phyloP scores from a whole-genome alignment of 2,888 invertebrate species.

The Drosophila nr. fundita region DNA sequence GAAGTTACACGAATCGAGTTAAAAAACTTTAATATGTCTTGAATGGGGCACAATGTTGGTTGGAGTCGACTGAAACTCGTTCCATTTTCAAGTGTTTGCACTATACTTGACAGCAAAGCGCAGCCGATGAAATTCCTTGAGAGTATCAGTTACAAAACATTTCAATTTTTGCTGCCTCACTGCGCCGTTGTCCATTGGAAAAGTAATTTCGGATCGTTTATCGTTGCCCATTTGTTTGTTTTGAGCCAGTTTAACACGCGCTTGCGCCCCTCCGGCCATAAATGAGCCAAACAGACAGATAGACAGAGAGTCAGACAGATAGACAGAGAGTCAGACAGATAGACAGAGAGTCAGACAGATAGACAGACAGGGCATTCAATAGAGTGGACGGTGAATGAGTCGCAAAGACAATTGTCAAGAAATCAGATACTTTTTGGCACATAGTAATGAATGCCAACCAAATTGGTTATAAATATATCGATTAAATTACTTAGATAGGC shows the following conservation, averaged over 20 bases:
- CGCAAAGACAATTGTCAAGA: constrained; percentile 47
- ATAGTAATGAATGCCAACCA: constrained; percentile 53
- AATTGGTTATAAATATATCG: constrained; percentile 62
- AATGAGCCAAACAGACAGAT: constrained; percentile 30
- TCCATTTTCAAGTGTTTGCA: constrained; percentile 69
- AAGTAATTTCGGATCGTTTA: constrained; percentile 71
- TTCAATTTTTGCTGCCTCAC: constrained; percentile 75
- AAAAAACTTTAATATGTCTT: constrained; percentile 43
- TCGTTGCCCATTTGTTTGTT: constrained; percentile 74
- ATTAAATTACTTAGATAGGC: constrained; percentile 57
- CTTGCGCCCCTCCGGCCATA: constrained; percentile 52
- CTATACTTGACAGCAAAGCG: constrained; percentile 68
- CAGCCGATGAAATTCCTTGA: constrained; percentile 64
- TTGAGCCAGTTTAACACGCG: constrained; percentile 76
- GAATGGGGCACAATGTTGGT: constrained; percentile 16
- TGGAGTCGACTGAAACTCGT: constrained; percentile 41
- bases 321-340: constrained; percentile 3
- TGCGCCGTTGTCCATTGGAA: constrained; percentile 53
- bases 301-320: constrained; percentile 19
- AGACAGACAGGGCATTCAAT: constrained; percentile 20
- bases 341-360: constrained; percentile 7
- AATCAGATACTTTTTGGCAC: constrained; percentile 66
- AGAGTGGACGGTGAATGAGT: constrained; percentile 13
- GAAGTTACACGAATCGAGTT: constrained; percentile 40
- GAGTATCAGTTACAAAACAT: constrained; percentile 77